phyloP scores from a whole-genome alignment of 2,888 invertebrate species.

The Thera obeliscata region DNA sequence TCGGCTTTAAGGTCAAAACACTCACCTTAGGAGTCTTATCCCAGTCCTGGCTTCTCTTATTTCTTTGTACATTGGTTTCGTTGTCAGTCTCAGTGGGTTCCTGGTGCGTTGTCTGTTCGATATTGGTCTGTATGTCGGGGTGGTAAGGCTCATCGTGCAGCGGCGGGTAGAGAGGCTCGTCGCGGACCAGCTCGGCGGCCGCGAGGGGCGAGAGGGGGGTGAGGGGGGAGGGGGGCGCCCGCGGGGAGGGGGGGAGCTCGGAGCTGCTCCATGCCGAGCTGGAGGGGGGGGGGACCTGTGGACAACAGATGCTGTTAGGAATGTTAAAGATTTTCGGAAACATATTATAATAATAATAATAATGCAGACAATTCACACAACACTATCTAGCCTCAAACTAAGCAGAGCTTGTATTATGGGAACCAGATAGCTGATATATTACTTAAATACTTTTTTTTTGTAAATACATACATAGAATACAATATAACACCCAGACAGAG shows the following conservation, averaged over 20 bases:
- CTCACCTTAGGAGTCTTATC: conserved; percentile 65
- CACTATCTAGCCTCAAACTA: too few relatives aligned
- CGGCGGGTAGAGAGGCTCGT: conserved; percentile 61
- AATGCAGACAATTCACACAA: too few relatives aligned
- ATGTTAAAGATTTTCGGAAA: too few relatives aligned
- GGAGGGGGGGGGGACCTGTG: conserved; percentile 46
- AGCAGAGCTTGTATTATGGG: too few relatives aligned
- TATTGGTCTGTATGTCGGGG: conserved; percentile 58
- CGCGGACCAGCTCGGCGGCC: conserved; percentile 66
- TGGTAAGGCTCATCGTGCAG: conserved; percentile 46
- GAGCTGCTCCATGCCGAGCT: conserved; percentile 35
- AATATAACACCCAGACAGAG: too few relatives aligned
- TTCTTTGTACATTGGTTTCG: conserved; percentile 57
- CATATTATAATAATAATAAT: too few relatives aligned
- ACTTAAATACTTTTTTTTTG: too few relatives aligned
- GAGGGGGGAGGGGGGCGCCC: conserved; percentile 47
- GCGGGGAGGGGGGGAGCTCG: conserved; percentile 40
- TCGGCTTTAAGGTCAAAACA: too few relatives aligned
- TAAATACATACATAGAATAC: too few relatives aligned
- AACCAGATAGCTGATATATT: too few relatives aligned
- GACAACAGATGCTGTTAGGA: conserved; percentile 37
- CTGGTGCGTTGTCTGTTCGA: conserved; percentile 55
- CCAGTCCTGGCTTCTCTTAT: conserved; percentile 67
- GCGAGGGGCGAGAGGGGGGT: conserved; percentile 51
- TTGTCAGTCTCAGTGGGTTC: conserved; percentile 53